phyloP scores from a whole-genome alignment of 1,140 invertebrate species.

The Drosophila biarmipes region DNA sequence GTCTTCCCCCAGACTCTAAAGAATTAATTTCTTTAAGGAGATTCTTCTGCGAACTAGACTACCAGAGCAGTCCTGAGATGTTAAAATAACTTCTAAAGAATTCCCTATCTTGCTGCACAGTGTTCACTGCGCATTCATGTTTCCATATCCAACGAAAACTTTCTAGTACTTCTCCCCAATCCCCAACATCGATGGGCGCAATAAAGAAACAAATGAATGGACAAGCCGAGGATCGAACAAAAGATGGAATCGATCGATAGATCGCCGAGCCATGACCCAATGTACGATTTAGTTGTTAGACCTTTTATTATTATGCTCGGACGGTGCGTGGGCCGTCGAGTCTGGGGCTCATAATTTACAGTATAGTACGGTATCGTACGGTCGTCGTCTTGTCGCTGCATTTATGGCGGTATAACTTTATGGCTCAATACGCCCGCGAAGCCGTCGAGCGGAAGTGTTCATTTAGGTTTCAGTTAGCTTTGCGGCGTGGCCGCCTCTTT shows the following conservation, averaged over 20 bases:
- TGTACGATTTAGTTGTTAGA: constrained; percentile 76
- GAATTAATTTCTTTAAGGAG: too few species aligned
- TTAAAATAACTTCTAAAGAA: background rate
- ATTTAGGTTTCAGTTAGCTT: constrained; percentile 56
- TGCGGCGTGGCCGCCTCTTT: constrained; percentile 34
- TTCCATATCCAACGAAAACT: constrained; percentile 43
- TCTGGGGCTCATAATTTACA: constrained; percentile 71
- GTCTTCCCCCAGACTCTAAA: too few species aligned
- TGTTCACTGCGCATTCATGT: constrained; percentile 18
- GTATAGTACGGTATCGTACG: constrained; percentile 51
- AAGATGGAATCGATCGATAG: constrained; percentile 61
- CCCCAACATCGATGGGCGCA: constrained; percentile 35
- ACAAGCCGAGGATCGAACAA: constrained; percentile 32
- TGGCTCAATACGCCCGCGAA: constrained; percentile 69
- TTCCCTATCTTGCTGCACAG: constrained; percentile 17
- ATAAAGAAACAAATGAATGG: constrained; percentile 48
- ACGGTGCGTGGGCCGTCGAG: constrained; percentile 62
- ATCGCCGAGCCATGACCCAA: constrained; percentile 75
- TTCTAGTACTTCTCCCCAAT: constrained; percentile 48
- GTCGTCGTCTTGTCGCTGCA: constrained; percentile 70
- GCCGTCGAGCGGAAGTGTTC: constrained; percentile 68
- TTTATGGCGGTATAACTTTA: constrained; percentile 71
- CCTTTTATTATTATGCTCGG: constrained; percentile 66
- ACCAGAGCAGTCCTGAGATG: background rate
- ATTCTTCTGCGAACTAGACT: too few species aligned